Evolutionary conservation across 1,140 invertebrate species (phyloP).

Genomic region (Trachelipus rathkii): DNA sequence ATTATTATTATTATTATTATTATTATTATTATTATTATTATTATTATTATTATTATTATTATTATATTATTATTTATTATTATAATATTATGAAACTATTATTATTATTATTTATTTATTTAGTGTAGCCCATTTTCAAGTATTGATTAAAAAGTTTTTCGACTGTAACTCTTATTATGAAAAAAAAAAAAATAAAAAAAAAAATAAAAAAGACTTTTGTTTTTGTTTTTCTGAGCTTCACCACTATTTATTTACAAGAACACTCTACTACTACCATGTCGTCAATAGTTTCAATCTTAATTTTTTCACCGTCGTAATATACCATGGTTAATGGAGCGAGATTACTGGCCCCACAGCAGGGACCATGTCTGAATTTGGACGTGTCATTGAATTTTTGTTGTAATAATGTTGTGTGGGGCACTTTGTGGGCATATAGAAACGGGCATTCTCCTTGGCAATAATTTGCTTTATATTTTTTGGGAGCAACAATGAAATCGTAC

Average conservation of each 20-base stretch:
- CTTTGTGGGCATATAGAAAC: constrained; percentile 73
- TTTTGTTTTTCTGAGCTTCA: no score
- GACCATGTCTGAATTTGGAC: constrained; percentile 62
- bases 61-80: no score
- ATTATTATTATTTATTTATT: no score
- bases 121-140: no score
- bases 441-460: constrained; percentile 94
- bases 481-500: constrained; percentile 98
- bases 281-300: constrained; percentile 79
- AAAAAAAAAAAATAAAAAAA: no score
- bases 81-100: no score
- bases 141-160: no score
- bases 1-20: no score
- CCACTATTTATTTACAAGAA: constrained; percentile 69
- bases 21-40: no score
- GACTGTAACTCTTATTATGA: no score
- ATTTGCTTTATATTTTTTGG: constrained; percentile 90
- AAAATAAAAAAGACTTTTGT: no score
- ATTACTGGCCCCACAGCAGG: constrained; percentile 83
- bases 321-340: constrained; percentile 86
- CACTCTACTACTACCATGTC: constrained; percentile 90
- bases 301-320: constrained; percentile 85
- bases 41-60: no score
- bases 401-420: constrained; percentile 90
- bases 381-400: constrained; percentile 57